These are phyloP conservation scores for Anastrepha obliqua DNA, from an alignment of 1,140 invertebrate genomes.

Conservation along the genomic window DNA sequence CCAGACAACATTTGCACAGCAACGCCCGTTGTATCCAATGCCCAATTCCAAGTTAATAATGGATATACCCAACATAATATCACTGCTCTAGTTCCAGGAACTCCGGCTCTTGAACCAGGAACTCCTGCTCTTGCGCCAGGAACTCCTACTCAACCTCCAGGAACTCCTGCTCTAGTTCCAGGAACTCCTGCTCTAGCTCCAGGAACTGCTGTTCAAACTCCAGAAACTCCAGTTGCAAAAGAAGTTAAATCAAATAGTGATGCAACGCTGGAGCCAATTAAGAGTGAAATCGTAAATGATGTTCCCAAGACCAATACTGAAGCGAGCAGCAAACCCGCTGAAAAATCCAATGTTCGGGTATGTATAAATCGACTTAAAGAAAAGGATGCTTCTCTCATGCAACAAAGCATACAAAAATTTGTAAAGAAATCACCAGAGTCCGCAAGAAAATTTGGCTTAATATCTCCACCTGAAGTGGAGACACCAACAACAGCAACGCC, in stretches of 20 bases:
- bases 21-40: not conserved
- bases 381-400: conserved; percentile 79
- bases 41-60: not conserved
- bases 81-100: not conserved
- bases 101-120: too few relatives aligned
- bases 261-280: not conserved
- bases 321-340: conserved; percentile 58
- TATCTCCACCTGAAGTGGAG: conserved; percentile 50
- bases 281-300: not conserved
- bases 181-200: conserved; percentile 53
- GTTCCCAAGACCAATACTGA: not conserved
- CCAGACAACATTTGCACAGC: not conserved
- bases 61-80: conserved; percentile 8
- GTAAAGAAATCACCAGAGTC: conserved; percentile 78
- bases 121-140: too few relatives aligned
- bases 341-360: conserved; percentile 74
- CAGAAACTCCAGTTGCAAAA: conserved; percentile 17
- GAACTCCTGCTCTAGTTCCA: conserved; percentile 66
- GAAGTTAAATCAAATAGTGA: not conserved
- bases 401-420: conserved; percentile 79
- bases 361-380: conserved; percentile 79
- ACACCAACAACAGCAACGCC: not conserved
- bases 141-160: conserved; percentile 72
- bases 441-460: conserved; percentile 77
- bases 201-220: conserved; percentile 56